These are phyloP conservation scores for Caradrina kadenii DNA, from an alignment of 2,888 invertebrate species.

Conservation along the genomic window DNA sequence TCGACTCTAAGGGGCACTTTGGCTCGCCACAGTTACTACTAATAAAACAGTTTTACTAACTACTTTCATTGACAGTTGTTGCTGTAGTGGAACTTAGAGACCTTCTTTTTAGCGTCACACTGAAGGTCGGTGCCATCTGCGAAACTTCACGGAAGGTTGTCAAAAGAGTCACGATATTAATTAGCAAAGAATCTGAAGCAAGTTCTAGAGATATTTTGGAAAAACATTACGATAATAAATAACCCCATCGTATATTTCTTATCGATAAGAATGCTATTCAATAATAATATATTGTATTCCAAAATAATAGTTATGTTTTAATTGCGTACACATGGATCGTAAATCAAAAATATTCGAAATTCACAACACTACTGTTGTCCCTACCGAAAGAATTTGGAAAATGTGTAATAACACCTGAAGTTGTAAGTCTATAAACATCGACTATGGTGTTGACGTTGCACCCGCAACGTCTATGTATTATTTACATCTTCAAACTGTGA, in stretches of 20 bases:
- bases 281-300: neutral
- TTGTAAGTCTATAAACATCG: conserved; percentile 12
- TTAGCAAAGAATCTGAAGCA: no score
- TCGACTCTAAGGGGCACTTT: neutral
- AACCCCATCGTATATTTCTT: no score
- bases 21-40: neutral
- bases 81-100: no score
- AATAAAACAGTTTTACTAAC: neutral
- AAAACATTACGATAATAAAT: no score
- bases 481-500: conserved; percentile 11
- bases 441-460: neutral
- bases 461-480: conserved; percentile 1
- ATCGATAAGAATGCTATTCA: conserved; percentile 1
- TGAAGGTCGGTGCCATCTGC: no score
- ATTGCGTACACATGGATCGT: neutral
- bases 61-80: neutral
- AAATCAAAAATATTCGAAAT: neutral
- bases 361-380: no score
- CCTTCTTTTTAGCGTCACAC: no score
- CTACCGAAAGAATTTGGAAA: neutral
- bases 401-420: neutral
- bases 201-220: no score
- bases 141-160: no score
- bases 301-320: neutral
- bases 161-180: no score